Evolutionary conservation across 2,113 vertebrate genomes (phyloP).

Genomic region (Triplophysa dalaica): DNA sequence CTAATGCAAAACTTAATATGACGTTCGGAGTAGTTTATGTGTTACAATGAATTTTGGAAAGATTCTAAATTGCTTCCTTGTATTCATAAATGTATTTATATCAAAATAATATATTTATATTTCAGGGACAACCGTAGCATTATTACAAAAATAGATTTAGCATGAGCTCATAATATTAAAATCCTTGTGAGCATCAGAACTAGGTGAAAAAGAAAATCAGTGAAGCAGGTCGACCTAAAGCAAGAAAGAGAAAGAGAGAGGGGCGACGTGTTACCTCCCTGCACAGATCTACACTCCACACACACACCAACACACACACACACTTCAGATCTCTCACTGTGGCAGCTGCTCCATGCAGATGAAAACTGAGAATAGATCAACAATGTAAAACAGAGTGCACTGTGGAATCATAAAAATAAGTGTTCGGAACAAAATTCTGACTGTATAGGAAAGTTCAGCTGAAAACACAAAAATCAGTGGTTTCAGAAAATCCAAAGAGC

Average conservation of each 20-base stretch:
- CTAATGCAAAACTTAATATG: too few relatives aligned
- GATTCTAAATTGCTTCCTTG: neutral
- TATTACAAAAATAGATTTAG: neutral
- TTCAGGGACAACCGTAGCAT: neutral
- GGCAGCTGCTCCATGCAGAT: conserved; percentile 1
- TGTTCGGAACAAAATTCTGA: too few relatives aligned
- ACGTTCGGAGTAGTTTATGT: neutral
- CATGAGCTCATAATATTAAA: neutral
- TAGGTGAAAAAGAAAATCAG: neutral
- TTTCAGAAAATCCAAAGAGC: too few relatives aligned
- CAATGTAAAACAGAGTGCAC: neutral
- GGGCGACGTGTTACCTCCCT: too few relatives aligned
- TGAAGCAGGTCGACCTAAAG: conserved; percentile 28
- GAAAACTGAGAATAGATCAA: neutral
- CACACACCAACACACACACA: neutral
- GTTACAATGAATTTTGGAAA: neutral
- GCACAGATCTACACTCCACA: neutral
- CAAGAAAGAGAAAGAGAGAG: too few relatives aligned
- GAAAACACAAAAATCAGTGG: too few relatives aligned
- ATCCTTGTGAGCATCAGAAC: neutral
- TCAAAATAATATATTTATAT: too few relatives aligned
- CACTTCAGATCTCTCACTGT: neutral
- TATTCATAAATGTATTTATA: neutral
- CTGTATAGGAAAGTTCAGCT: too few relatives aligned
- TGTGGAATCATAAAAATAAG: neutral